Conservation (phyloP, 2,113 vertebrate species). For the Pan paniscus region DNA sequence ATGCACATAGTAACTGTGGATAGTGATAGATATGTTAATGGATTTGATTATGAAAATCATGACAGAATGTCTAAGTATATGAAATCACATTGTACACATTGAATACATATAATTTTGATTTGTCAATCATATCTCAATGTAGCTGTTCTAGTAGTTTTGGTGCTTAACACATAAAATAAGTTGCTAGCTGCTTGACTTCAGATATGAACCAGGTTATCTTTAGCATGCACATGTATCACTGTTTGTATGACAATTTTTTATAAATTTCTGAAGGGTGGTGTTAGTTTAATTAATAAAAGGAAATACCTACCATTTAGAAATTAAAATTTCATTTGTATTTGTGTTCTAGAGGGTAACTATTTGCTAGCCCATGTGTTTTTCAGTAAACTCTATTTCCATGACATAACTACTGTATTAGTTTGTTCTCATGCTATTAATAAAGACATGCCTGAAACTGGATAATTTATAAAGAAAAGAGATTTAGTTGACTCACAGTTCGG, state of each 20-base stretch:
- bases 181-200: neutral
- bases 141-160: neutral
- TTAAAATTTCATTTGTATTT: neutral
- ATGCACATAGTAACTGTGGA: neutral
- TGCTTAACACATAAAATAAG: neutral
- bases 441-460: too few relatives aligned
- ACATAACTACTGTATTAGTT: neutral
- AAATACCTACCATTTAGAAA: neutral
- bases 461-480: too few relatives aligned
- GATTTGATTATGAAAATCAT: neutral
- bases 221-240: neutral
- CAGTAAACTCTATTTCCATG: neutral
- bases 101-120: neutral
- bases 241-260: neutral
- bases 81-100: neutral
- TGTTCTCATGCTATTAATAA: too few relatives aligned
- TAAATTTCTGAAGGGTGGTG: neutral
- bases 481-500: too few relatives aligned
- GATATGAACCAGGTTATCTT: neutral
- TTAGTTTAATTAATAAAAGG: neutral
- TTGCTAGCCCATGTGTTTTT: neutral
- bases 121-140: neutral
- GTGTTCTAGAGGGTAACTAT: neutral
- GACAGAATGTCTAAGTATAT: neutral
- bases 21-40: neutral